phyloP scores from a whole-genome alignment of 2,797 vertebrate genomes.

The Ctenosaura bakeri region DNA sequence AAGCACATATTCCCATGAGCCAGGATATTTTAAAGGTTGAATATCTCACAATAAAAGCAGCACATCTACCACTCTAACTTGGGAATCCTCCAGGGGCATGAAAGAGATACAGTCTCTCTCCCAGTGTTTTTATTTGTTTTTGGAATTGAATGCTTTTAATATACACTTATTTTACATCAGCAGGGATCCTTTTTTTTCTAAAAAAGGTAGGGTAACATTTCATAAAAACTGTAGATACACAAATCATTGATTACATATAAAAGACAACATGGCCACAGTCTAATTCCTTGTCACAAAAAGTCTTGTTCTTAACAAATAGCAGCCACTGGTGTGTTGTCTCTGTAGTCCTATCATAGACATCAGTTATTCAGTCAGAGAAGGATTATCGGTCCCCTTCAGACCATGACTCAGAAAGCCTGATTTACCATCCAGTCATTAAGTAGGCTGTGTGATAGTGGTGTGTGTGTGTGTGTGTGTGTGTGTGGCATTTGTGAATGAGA shows the following conservation, averaged over 20 bases:
- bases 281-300: background rate
- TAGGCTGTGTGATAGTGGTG: background rate
- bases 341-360: rapidly evolving
- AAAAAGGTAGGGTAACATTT: background rate
- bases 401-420: background rate
- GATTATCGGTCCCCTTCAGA: background rate
- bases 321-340: background rate
- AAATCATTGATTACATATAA: background rate
- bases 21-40: background rate
- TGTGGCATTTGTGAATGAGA: background rate
- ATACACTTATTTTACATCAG: background rate
- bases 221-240: background rate
- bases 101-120: background rate
- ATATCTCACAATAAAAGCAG: background rate
- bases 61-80: too few species aligned
- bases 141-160: background rate
- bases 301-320: background rate
- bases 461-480: too few species aligned
- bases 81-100: background rate
- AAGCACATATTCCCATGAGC: background rate
- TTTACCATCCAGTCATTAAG: background rate
- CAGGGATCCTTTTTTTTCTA: background rate
- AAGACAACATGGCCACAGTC: background rate
- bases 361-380: background rate
- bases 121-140: background rate